These are phyloP conservation scores for Belgica antarctica DNA, from an alignment of 2,888 invertebrate genomes.

Conservation along the genomic window DNA sequence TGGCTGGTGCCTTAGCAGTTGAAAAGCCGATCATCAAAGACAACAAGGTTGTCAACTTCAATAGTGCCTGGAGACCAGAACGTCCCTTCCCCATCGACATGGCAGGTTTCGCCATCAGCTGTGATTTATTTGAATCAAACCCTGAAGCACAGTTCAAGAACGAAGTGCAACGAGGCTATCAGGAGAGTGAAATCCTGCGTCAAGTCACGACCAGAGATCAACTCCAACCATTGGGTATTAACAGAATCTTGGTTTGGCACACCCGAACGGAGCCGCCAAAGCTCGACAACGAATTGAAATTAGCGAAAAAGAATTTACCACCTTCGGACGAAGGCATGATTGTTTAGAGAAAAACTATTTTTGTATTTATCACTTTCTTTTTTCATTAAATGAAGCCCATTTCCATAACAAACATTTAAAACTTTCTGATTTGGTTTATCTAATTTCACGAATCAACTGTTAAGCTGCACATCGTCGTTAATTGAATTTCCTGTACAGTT, in stretches of 20 bases:
- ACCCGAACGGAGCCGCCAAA: conserved; percentile 90
- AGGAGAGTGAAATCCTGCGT: conserved; percentile 80
- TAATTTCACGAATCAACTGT: conserved; percentile 1
- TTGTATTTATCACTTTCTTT: background rate
- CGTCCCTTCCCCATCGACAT: conserved; percentile 95
- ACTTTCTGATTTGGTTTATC: background rate
- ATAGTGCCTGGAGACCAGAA: conserved; percentile 83
- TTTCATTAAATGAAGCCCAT: background rate
- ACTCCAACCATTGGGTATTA: conserved; percentile 87
- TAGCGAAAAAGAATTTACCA: conserved; percentile 56
- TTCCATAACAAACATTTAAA: background rate
- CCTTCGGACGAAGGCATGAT: conserved; percentile 62
- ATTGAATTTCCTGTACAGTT: background rate
- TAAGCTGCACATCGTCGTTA: conserved; percentile 15
- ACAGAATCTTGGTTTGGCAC: conserved; percentile 97
- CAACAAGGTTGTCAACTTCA: conserved; percentile 59
- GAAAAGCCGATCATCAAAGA: conserved; percentile 79
- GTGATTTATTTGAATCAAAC: conserved; percentile 68
- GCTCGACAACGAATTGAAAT: conserved; percentile 66
- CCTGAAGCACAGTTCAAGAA: conserved; percentile 77
- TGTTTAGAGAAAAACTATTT: conserved; percentile 54
- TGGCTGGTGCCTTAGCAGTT: conserved; percentile 91
- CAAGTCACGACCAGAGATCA: conserved; percentile 70
- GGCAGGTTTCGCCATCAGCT: conserved; percentile 92
- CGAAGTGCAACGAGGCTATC: conserved; percentile 82